Evolutionary conservation across 2,888 invertebrate genomes (phyloP), one percentile per base, ranked within the genome.

Genomic region (Sminthurinus aureus): DNA sequence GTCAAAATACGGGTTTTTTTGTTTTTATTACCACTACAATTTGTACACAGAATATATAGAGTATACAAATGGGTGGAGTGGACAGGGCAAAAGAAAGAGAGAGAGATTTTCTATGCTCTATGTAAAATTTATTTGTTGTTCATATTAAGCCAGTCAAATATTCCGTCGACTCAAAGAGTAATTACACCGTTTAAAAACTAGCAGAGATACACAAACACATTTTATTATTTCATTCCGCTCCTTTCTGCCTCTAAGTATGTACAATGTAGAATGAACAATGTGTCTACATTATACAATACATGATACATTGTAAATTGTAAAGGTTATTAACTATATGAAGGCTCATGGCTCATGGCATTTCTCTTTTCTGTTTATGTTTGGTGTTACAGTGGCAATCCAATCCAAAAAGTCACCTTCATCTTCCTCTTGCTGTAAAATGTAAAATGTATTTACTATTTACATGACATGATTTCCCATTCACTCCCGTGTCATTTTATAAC

Each of bases 131-230:
- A 81, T 81, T 81, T 81, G 75, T 24, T 81, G 75, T 81, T 75
- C 74, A 75, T 81, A 81, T 81, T 81, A 81, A 81, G 81, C 74
- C 24, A 74, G 81, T 81, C 81, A 74, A 75, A 75, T 74, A 73
- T 81, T 73, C 74, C 51, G 66, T 22, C 64, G 52, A 24, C 64
- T 64, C 52, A 74, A 38, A 81, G 74, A 81, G 75, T 81, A 81
- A 81, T 81, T 81, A 74, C 81, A 81, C 52, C 81, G 64, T 74
- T 81, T 79, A 79, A 79, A 38, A 38, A 38, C 38, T 1, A 38
- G 38, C 38, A 38, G 66, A 66, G 67, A 67, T 58, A 75, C 75
- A 26, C 8, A 75, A 22, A 26, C 11, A 67, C 20, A 67, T 67
- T 67, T 38, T 38, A 38, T 38, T 38, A 38, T 38, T 38, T 38